Conservation (phyloP, 1,140 invertebrate genomes). For the Sitophilus oryzae region DNA sequence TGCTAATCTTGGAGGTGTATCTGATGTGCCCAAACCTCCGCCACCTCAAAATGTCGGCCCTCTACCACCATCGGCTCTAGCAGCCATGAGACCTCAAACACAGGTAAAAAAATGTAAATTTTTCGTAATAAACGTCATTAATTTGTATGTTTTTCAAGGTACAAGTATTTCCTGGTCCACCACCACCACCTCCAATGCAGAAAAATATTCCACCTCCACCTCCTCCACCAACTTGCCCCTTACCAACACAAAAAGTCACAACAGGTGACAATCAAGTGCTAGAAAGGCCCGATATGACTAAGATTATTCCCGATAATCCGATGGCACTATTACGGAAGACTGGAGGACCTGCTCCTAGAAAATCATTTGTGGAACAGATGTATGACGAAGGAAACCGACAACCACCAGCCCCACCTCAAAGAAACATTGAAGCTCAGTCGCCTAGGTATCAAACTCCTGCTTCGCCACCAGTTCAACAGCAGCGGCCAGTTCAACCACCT, state of each 20-base stretch:
- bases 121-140: no score
- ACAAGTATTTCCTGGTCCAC: constrained; percentile 24
- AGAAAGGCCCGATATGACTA: constrained; percentile 58
- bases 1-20: constrained; percentile 54
- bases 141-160: constrained; percentile 9
- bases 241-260: constrained; percentile 44
- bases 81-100: constrained; percentile 58
- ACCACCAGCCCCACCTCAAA: constrained; percentile 37
- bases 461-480: constrained; percentile 17
- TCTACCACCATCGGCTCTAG: constrained; percentile 48
- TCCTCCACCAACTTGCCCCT: constrained; percentile 48
- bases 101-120: constrained; percentile 48
- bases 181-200: constrained; percentile 44
- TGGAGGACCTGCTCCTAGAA: constrained; percentile 43
- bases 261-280: constrained; percentile 44
- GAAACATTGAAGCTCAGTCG: constrained; percentile 27
- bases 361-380: constrained; percentile 32
- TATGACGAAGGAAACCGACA: constrained; percentile 13
- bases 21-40: constrained; percentile 43
- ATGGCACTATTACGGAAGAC: constrained; percentile 51
- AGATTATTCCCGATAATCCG: constrained; percentile 58
- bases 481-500: constrained; percentile 10
- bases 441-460: constrained; percentile 40
- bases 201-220: constrained; percentile 49
- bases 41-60: constrained; percentile 41